Percentiles rank a stretch among this genome's conserved stretches.
Evolutionary conservation across 2,113 vertebrate genomes (phyloP).

Genomic region (Pandion haliaetus): DNA sequence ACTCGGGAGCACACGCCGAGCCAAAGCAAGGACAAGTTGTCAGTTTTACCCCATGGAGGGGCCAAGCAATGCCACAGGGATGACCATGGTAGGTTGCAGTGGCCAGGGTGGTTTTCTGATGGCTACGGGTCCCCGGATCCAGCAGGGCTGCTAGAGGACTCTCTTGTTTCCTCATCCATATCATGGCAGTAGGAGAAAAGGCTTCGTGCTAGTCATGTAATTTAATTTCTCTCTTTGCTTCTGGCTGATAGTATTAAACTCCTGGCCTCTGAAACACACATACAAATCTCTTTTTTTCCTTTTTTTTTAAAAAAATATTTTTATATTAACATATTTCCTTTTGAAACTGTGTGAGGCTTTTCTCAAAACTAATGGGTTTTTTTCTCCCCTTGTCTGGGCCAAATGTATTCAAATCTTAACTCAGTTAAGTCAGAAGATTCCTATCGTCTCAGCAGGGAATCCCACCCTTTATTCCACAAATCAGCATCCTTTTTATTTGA

Average conservation of each 20-base stretch:
- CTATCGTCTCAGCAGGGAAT: conserved; percentile 81
- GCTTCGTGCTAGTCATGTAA: not conserved
- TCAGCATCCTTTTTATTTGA: conserved; percentile 80
- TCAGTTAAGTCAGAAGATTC: conserved; percentile 77
- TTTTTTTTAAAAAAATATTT: not conserved
- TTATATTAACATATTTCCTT: conserved; percentile 79
- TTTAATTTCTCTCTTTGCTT: conserved; percentile 71
- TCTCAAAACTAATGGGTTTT: conserved; percentile 82
- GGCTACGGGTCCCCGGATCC: not conserved
- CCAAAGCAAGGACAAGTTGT: not conserved
- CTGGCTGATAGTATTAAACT: conserved; percentile 55
- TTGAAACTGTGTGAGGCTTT: conserved; percentile 77
- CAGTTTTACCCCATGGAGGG: not conserved
- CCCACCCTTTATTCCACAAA: conserved; percentile 79
- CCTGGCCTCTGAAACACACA: conserved; percentile 41
- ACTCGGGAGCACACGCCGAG: fast-evolving
- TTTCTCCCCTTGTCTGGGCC: conserved; percentile 67
- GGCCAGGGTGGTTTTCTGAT: not conserved
- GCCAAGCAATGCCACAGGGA: not conserved
- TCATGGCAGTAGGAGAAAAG: conserved; percentile 11
- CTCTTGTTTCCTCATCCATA: not conserved
- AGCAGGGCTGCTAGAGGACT: not conserved
- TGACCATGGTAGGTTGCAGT: fast-evolving
- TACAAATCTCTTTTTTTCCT: not conserved
- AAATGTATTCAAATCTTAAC: conserved; percentile 83